Evolutionary conservation across 64 coral and sea anemone genomes (phyloP).

Genomic region (Actinia tenebrosa): DNA sequence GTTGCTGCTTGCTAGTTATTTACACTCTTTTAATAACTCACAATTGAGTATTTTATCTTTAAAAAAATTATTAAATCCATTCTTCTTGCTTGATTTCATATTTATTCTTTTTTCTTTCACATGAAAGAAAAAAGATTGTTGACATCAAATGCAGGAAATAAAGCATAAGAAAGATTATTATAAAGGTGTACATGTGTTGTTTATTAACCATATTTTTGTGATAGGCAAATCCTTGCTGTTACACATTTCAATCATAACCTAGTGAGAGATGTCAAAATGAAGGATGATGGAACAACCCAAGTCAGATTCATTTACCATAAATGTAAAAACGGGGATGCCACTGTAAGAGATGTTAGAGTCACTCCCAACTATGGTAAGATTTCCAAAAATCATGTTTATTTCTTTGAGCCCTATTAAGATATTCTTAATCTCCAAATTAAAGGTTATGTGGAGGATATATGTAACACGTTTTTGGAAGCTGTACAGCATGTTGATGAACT

Average conservation of each 20-base stretch:
- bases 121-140: too few relatives aligned
- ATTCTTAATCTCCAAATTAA: background rate
- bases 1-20: too few relatives aligned
- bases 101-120: too few relatives aligned
- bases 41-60: background rate
- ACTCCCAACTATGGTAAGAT: slow-evolving; percentile 18
- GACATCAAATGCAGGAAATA: too few relatives aligned
- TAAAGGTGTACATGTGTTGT: too few relatives aligned
- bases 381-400: background rate
- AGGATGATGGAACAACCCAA: background rate
- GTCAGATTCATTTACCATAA: slow-evolving; percentile 10
- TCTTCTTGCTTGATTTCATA: too few relatives aligned
- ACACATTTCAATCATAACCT: slow-evolving; percentile 20
- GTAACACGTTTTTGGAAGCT: background rate
- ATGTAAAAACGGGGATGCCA: background rate
- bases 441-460: slow-evolving; percentile 3
- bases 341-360: slow-evolving; percentile 29
- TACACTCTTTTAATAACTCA: too few relatives aligned
- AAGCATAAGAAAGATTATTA: too few relatives aligned
- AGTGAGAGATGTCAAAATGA: background rate
- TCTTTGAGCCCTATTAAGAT: background rate
- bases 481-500: background rate
- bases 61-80: background rate
- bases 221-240: slow-evolving; percentile 18
- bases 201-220: background rate